Evolutionary conservation across 2,113 vertebrate genomes (phyloP).

Genomic region (Perccottus glenii): DNA sequence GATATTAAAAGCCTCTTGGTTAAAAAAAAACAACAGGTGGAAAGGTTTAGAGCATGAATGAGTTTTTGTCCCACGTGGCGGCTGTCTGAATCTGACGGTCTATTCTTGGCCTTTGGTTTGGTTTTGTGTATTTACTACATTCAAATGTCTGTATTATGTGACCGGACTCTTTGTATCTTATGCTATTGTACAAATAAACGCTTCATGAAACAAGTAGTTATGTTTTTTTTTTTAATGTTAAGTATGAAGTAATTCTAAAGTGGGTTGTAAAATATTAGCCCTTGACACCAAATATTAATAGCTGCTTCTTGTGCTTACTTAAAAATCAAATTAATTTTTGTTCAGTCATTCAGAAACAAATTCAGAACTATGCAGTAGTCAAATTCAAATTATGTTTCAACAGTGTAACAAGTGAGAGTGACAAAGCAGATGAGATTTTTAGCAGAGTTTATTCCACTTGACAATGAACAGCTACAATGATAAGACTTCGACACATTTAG

Average conservation of each 20-base stretch:
- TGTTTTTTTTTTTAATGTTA: background rate
- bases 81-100: constrained; percentile 14
- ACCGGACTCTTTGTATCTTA: constrained; percentile 75
- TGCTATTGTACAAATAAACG: constrained; percentile 78
- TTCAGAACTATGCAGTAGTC: no score
- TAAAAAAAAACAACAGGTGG: background rate
- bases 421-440: background rate
- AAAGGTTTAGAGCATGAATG: no score
- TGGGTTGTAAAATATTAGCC: no score
- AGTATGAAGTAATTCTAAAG: background rate
- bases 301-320: no score
- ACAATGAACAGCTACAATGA: constrained; percentile 34
- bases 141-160: constrained; percentile 61
- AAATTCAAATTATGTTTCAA: no score
- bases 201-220: constrained; percentile 48
- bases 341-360: no score
- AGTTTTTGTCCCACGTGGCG: constrained; percentile 2
- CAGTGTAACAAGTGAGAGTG: background rate
- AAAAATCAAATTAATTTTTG: no score
- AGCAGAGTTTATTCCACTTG: constrained; percentile 52
- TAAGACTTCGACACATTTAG: constrained; percentile 1
- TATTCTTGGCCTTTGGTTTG: constrained; percentile 20
- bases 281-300: no score
- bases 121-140: constrained; percentile 48
- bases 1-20: background rate